A percentile compares a stretch with the other conserved stretches of the same genome.
These are phyloP conservation scores for Lethocerus indicus DNA, from an alignment of 1,140 invertebrate species.

Conservation along the genomic window DNA sequence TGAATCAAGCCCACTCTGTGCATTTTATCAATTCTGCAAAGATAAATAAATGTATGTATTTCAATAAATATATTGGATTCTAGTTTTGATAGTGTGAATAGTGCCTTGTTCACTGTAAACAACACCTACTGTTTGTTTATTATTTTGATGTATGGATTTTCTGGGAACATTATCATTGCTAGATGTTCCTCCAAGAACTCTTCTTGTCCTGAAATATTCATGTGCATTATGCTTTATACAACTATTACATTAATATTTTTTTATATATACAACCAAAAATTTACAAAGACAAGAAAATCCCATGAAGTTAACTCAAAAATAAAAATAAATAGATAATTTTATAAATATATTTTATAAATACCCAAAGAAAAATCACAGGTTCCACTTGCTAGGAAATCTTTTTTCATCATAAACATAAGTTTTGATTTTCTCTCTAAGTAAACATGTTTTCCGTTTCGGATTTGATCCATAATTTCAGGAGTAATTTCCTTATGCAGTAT, in stretches of 20 bases:
- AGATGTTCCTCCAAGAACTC: conserved; percentile 66
- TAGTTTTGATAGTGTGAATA: background rate
- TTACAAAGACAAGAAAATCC: conserved; percentile 4
- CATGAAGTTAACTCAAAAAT: too few species aligned
- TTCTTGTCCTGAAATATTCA: conserved; percentile 26
- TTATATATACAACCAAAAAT: background rate
- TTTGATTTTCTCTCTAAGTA: conserved; percentile 68
- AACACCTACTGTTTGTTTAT: conserved; percentile 37
- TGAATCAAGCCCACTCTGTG: conserved; percentile 69
- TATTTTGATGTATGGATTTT: conserved; percentile 51
- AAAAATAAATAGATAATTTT: conserved; percentile 1
- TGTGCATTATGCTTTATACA: too few species aligned
- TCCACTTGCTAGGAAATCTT: conserved; percentile 37
- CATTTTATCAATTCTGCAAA: conserved; percentile 49
- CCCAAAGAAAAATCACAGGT: conserved; percentile 51
- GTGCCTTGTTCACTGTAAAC: conserved; percentile 1
- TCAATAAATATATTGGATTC: background rate
- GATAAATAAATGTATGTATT: conserved; percentile 5
- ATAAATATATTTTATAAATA: conserved; percentile 18
- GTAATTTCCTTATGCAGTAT: conserved; percentile 29
- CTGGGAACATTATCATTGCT: conserved; percentile 48
- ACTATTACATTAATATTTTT: background rate
- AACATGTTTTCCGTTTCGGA: conserved; percentile 46
- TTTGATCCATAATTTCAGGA: conserved; percentile 32
- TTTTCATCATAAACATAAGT: conserved; percentile 45